Conservation (phyloP, 1,140 invertebrate species). For the Zaprionus davidi region DNA sequence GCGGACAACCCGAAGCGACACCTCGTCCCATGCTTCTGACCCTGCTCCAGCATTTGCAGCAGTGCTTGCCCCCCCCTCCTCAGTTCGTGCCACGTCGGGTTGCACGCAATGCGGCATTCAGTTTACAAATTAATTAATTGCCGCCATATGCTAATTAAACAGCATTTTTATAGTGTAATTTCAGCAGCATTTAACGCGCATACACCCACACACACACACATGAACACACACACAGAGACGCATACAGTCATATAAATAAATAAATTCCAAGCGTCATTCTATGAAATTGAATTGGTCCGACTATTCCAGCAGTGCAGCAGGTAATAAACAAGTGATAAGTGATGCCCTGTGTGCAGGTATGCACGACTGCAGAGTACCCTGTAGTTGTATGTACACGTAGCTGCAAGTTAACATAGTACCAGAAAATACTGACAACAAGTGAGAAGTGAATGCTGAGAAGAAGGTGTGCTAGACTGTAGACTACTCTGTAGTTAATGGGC, state of each 20-base stretch:
- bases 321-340: constrained; percentile 28
- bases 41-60: not conserved
- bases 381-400: too few species aligned
- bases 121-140: constrained; percentile 76
- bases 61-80: not conserved
- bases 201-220: constrained; percentile 5
- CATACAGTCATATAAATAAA: constrained; percentile 27
- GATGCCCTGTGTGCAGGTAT: not conserved
- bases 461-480: too few species aligned
- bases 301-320: not conserved
- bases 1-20: not conserved
- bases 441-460: too few species aligned
- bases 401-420: too few species aligned
- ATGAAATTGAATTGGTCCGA: constrained; percentile 35
- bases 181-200: constrained; percentile 31
- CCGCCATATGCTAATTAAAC: constrained; percentile 76
- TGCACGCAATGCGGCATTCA: constrained; percentile 34
- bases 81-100: not conserved
- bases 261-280: constrained; percentile 40
- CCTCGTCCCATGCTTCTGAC: not conserved
- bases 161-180: constrained; percentile 62
- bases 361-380: not conserved
- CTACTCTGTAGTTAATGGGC: too few species aligned
- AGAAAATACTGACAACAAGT: too few species aligned
- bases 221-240: not conserved